phyloP scores from a whole-genome alignment of 1,140 invertebrate genomes.

The Limonius californicus region DNA sequence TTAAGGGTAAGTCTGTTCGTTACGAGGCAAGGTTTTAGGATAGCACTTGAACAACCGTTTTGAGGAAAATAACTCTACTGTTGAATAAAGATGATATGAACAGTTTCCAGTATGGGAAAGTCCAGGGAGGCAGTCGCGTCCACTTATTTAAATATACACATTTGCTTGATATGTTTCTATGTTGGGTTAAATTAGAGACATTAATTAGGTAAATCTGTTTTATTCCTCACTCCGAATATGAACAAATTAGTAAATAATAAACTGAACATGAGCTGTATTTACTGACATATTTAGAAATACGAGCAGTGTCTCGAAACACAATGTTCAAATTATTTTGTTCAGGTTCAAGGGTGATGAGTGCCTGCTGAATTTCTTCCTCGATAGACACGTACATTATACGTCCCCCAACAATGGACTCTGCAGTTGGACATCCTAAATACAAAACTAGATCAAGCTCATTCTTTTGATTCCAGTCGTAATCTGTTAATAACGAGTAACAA shows the following conservation, averaged over 20 bases:
- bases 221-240: slow-evolving; percentile 38
- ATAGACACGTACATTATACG: slow-evolving; percentile 53
- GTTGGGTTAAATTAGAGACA: not conserved
- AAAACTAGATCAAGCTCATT: slow-evolving; percentile 56
- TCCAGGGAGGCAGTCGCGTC: too few species aligned
- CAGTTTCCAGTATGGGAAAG: too few species aligned
- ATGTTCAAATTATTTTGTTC: slow-evolving; percentile 62
- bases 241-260: slow-evolving; percentile 44
- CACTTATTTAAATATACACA: too few species aligned
- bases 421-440: slow-evolving; percentile 52
- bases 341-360: slow-evolving; percentile 53
- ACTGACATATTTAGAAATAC: slow-evolving; percentile 46
- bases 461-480: slow-evolving; percentile 48
- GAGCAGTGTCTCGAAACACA: slow-evolving; percentile 63
- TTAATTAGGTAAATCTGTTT: not conserved
- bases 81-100: too few species aligned
- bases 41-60: too few species aligned
- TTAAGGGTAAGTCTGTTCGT: too few species aligned
- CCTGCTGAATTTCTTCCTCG: slow-evolving; percentile 47
- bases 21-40: too few species aligned
- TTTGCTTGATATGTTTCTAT: too few species aligned
- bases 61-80: too few species aligned
- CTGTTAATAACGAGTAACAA: slow-evolving; percentile 56
- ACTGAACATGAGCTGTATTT: slow-evolving; percentile 39
- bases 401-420: slow-evolving; percentile 45